Conservation (phyloP, 2,888 invertebrate species). For the Pharmacophagus antenor region DNA sequence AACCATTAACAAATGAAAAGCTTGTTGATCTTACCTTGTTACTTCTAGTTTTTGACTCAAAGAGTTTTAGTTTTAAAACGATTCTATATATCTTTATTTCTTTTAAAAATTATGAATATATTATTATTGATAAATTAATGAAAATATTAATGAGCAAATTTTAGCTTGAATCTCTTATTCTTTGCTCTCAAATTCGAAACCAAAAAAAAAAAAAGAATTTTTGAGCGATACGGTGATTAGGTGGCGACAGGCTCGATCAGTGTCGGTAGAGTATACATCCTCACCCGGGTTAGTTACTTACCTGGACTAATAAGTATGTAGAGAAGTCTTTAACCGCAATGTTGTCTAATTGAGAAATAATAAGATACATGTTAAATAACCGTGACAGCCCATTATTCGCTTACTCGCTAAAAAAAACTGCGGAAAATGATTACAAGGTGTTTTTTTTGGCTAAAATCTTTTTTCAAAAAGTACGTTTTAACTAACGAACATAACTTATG, state of each 20-base stretch:
- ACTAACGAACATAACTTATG: no score
- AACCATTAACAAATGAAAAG: no score
- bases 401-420: background rate
- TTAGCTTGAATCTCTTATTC: constrained; percentile 26
- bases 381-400: background rate
- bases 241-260: constrained; percentile 58
- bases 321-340: constrained; percentile 25
- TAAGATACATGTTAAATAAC: constrained; percentile 15
- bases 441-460: no score
- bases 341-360: constrained; percentile 36
- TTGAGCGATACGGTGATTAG: constrained; percentile 49
- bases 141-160: background rate
- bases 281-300: constrained; percentile 39
- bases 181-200: constrained; percentile 34
- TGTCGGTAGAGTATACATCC: constrained; percentile 25
- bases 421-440: background rate
- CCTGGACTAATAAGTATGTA: constrained; percentile 39
- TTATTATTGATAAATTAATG: background rate
- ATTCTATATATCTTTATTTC: no score
- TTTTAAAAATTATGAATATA: no score
- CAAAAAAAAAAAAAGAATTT: constrained; percentile 43
- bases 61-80: no score
- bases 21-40: no score
- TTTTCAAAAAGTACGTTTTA: no score
- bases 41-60: no score